Conservation (phyloP, 2,888 invertebrate species). For the Limenitis camilla region DNA sequence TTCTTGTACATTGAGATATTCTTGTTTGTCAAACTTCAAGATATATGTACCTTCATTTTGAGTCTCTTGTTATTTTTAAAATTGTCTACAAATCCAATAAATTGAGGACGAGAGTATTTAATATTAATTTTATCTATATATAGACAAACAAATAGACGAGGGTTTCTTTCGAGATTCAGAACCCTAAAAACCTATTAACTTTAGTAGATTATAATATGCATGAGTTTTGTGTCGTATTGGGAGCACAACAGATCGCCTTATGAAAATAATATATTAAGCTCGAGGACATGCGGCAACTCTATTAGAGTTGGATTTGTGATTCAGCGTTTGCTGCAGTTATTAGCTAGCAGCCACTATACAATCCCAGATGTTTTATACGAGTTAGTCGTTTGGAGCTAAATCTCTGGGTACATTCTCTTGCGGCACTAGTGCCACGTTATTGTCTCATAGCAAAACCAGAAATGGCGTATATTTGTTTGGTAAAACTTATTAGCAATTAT, state of each 20-base stretch:
- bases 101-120: too few relatives aligned
- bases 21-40: too few relatives aligned
- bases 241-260: constrained; percentile 3
- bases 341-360: neutral
- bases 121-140: too few relatives aligned
- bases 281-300: constrained; percentile 19
- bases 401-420: constrained; percentile 3
- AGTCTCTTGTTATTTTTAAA: too few relatives aligned
- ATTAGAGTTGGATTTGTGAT: constrained; percentile 18
- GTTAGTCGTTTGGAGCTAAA: constrained; percentile 13
- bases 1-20: too few relatives aligned
- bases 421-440: constrained; percentile 1
- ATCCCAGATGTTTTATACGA: constrained; percentile 9
- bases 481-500: neutral
- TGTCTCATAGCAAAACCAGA: neutral
- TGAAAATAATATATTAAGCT: constrained; percentile 12
- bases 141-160: too few relatives aligned
- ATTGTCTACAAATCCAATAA: too few relatives aligned
- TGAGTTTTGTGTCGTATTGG: neutral
- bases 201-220: neutral
- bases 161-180: too few relatives aligned
- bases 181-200: too few relatives aligned
- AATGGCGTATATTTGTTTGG: neutral
- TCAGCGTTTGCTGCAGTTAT: constrained; percentile 16
- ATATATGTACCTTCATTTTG: too few relatives aligned